These are phyloP conservation scores for Hyppa rectilinea DNA, from an alignment of 2,888 invertebrate genomes.

Conservation along the genomic window DNA sequence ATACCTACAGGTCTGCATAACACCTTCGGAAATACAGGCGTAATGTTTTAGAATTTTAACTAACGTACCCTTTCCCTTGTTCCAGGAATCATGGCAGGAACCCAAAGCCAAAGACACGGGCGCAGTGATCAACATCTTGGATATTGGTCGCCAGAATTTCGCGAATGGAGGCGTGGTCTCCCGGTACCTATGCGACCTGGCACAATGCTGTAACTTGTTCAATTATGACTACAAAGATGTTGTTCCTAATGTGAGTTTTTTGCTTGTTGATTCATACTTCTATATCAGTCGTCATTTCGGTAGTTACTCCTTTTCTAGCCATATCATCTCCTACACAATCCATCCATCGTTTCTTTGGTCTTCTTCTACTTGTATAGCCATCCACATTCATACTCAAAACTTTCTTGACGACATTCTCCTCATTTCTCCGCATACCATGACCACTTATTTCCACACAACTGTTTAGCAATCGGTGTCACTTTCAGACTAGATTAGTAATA, in stretches of 20 bases:
- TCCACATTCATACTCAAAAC: no score
- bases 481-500: no score
- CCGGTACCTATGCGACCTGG: conserved; percentile 91
- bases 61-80: conserved; percentile 49
- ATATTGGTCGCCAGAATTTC: conserved; percentile 89
- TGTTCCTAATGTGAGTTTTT: conserved; percentile 84
- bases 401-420: no score
- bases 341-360: no score
- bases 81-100: conserved; percentile 92
- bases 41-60: neutral
- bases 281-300: no score
- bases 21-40: neutral
- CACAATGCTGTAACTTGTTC: conserved; percentile 92
- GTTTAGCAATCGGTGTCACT: no score
- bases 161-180: conserved; percentile 91
- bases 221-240: conserved; percentile 93
- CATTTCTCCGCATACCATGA: no score
- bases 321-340: no score
- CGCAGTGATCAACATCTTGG: conserved; percentile 91
- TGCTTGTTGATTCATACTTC: no score
- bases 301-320: no score
- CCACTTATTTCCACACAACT: no score
- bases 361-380: no score
- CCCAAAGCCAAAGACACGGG: conserved; percentile 90
- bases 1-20: neutral